A percentile compares a stretch with the other conserved stretches of the same genome.
phyloP scores from a whole-genome alignment of 2,113 vertebrate genomes.

The Rattus rattus region DNA sequence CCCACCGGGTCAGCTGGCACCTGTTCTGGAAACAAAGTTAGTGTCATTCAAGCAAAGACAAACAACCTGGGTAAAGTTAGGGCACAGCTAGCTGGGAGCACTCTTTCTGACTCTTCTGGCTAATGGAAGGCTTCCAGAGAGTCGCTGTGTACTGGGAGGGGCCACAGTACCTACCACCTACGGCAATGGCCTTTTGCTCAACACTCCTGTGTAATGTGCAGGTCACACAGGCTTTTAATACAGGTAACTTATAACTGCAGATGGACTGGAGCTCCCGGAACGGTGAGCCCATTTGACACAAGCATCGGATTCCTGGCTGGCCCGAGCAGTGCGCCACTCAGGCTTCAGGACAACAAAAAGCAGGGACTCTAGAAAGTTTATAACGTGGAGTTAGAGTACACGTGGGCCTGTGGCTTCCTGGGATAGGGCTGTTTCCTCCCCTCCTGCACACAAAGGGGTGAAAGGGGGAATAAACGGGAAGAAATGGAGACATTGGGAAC shows the following conservation, averaged over 20 bases:
- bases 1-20: background rate
- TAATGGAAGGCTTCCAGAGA: constrained; percentile 51
- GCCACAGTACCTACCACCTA: background rate
- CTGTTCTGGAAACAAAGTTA: background rate
- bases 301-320: background rate
- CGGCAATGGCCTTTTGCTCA: constrained; percentile 39
- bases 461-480: background rate
- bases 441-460: background rate
- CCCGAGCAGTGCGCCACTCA: background rate
- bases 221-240: constrained; percentile 38
- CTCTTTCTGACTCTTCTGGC: background rate
- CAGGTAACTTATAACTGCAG: constrained; percentile 40
- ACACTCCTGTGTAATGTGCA: constrained; percentile 48
- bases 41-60: constrained; percentile 6
- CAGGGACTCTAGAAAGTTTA: background rate
- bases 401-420: background rate
- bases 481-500: background rate
- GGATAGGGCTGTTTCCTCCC: no score
- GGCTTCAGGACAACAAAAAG: background rate
- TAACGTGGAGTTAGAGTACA: background rate
- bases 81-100: background rate
- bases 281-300: background rate
- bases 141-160: constrained; percentile 10
- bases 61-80: background rate
- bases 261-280: background rate